phyloP scores from a whole-genome alignment of 1,140 invertebrate species.

The Drosophila saltans region DNA sequence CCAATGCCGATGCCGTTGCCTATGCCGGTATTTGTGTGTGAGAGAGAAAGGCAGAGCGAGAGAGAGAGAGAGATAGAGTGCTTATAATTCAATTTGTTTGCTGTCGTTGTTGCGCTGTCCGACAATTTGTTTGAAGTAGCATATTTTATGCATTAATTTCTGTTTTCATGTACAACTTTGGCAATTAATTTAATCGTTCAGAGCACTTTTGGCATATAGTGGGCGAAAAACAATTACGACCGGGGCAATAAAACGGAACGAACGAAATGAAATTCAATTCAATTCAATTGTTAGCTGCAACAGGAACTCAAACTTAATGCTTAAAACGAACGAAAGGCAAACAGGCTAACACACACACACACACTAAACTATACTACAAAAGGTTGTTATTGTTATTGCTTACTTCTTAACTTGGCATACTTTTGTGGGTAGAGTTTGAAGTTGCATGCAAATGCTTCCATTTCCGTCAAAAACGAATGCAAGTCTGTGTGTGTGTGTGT shows the following conservation, averaged over 20 bases:
- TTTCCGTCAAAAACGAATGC: slow-evolving; percentile 32
- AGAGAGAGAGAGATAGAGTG: neutral
- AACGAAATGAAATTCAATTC: slow-evolving; percentile 41
- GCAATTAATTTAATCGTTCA: slow-evolving; percentile 68
- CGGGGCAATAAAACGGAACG: slow-evolving; percentile 32
- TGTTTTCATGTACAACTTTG: slow-evolving; percentile 42
- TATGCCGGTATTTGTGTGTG: neutral
- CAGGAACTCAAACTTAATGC: slow-evolving; percentile 10
- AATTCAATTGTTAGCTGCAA: slow-evolving; percentile 46
- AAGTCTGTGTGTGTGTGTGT: slow-evolving; percentile 14
- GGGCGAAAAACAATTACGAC: slow-evolving; percentile 50
- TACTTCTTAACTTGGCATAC: slow-evolving; percentile 40
- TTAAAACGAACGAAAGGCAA: slow-evolving; percentile 22
- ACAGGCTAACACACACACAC: slow-evolving; percentile 7
- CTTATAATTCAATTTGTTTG: slow-evolving; percentile 72
- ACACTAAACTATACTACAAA: neutral
- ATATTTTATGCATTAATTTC: slow-evolving; percentile 69
- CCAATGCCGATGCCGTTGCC: slow-evolving; percentile 28
- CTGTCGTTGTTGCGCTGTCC: slow-evolving; percentile 44
- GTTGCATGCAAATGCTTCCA: slow-evolving; percentile 58
- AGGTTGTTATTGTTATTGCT: neutral
- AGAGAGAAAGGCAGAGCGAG: neutral
- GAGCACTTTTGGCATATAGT: slow-evolving; percentile 26
- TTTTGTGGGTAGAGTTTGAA: slow-evolving; percentile 48
- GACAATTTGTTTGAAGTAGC: slow-evolving; percentile 60